A percentile compares a stretch with the other conserved stretches of the same genome.
Conservation (phyloP, 2,797 vertebrate species). For the Ibycter americanus region DNA sequence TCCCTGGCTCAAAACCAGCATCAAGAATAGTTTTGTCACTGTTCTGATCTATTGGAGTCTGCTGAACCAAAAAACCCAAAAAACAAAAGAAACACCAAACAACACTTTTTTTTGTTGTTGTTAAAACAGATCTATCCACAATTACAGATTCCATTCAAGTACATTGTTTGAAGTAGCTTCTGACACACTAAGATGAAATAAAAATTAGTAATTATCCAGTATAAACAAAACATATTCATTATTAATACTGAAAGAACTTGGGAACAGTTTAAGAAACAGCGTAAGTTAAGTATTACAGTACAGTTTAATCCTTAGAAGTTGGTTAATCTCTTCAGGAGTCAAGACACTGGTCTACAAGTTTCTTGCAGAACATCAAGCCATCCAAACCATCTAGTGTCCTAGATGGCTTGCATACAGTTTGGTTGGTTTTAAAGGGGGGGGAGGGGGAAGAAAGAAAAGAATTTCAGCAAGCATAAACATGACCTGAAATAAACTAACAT, state of each 20-base stretch:
- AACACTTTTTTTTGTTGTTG: neutral
- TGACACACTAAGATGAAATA: neutral
- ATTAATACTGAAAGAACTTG: neutral
- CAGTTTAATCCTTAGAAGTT: neutral
- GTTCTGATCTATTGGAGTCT: conserved; percentile 88
- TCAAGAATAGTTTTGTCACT: conserved; percentile 90
- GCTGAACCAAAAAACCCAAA: neutral
- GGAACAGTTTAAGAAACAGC: neutral
- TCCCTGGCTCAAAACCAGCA: conserved; percentile 93
- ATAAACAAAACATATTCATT: neutral
- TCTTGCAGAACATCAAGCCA: neutral
- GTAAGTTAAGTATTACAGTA: neutral
- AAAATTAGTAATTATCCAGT: neutral
- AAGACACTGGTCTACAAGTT: neutral
- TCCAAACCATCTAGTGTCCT: neutral
- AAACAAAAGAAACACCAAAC: neutral
- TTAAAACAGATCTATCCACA: neutral
- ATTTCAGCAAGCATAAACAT: neutral
- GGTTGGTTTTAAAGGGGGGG: neutral
- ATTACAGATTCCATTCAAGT: neutral
- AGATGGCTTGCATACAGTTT: neutral
- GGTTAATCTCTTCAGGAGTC: neutral
- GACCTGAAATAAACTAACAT: neutral
- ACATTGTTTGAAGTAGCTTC: neutral
- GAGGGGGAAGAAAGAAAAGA: no score